Conservation (phyloP, 2,113 vertebrate species). For the Corythornis cristatus region DNA sequence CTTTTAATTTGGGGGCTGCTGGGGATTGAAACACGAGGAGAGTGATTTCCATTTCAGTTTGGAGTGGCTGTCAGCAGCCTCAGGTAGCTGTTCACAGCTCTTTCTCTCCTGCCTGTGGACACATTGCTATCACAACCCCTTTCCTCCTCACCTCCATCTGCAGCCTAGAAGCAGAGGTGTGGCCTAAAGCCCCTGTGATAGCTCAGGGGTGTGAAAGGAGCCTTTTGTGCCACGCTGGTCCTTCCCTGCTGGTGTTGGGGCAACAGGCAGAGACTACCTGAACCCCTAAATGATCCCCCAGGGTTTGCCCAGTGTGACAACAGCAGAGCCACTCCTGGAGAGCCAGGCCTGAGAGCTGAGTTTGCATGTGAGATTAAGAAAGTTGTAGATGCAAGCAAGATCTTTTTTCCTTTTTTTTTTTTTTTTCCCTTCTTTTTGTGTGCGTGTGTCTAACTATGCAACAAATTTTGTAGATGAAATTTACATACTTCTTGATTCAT, state of each 20-base stretch:
- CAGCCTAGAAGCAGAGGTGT: neutral
- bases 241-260: neutral
- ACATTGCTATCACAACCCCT: neutral
- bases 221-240: neutral
- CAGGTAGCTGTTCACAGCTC: neutral
- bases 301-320: neutral
- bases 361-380: conserved; percentile 49
- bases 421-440: neutral
- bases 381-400: conserved; percentile 68
- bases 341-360: conserved; percentile 33
- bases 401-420: conserved; percentile 1
- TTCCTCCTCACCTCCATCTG: neutral
- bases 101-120: accelerated
- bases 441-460: conserved; percentile 58
- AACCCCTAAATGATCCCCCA: neutral
- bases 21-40: neutral
- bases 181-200: accelerated
- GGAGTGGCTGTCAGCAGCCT: neutral
- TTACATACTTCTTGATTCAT: conserved; percentile 84
- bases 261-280: neutral
- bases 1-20: neutral
- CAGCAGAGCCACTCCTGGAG: neutral
- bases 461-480: conserved; percentile 77
- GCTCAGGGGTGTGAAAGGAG: neutral
- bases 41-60: neutral